A percentile compares a stretch with the other conserved stretches of the same genome.
These are phyloP conservation scores for pig (Sus scrofa) DNA, from an alignment of 2,113 vertebrate genomes.

Conservation along the genomic window DNA sequence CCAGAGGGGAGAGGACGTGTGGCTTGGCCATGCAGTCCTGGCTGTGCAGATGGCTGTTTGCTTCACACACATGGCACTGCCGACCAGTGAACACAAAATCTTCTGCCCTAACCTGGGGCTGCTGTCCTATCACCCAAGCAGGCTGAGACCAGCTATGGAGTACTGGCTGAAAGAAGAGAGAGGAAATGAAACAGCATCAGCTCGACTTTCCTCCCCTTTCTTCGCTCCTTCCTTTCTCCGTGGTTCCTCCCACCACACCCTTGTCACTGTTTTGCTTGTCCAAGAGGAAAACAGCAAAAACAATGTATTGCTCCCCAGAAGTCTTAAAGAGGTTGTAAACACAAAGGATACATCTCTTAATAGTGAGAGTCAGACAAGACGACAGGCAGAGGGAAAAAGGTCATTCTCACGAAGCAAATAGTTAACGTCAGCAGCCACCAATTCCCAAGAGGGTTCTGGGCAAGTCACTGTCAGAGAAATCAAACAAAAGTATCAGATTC, in stretches of 20 bases:
- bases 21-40: accelerated
- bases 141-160: not conserved
- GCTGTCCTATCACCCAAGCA: not conserved
- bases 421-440: not conserved
- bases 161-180: not conserved
- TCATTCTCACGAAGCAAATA: not conserved
- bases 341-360: not conserved
- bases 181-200: not conserved
- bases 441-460: not conserved
- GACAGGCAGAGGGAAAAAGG: not conserved
- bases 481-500: not conserved
- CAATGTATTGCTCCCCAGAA: not conserved
- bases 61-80: not conserved
- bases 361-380: not conserved
- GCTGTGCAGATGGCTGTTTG: not conserved
- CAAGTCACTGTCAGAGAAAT: not conserved
- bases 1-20: not conserved
- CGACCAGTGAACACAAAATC: not conserved
- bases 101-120: not conserved
- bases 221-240: not conserved
- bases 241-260: not conserved
- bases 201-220: too few relatives aligned
- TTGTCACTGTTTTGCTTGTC: not conserved
- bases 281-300: not conserved
- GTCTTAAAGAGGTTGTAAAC: not conserved